Evolutionary conservation across 2,888 invertebrate genomes (phyloP).

Genomic region (Hololepta plana): DNA sequence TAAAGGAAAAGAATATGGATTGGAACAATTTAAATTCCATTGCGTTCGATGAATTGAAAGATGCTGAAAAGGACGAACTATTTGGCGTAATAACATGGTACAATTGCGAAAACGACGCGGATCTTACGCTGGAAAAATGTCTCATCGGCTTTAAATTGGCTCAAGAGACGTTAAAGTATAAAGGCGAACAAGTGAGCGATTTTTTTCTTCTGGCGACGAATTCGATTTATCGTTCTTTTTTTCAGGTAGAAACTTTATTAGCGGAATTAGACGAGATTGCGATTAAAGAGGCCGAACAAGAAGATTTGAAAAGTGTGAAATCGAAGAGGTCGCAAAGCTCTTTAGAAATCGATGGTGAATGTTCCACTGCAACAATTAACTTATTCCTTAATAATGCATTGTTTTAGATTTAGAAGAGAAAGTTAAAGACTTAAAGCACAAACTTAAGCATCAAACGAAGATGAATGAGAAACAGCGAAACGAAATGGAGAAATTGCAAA

Average conservation of each 20-base stretch:
- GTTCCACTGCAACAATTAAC: constrained; percentile 3
- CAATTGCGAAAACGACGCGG: constrained; percentile 32
- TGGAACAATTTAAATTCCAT: constrained; percentile 38
- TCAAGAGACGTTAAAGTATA: constrained; percentile 49
- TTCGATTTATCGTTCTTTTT: constrained; percentile 4
- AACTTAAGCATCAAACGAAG: constrained; percentile 25
- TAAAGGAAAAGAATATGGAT: constrained; percentile 28
- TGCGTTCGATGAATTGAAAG: constrained; percentile 34
- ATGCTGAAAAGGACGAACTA: constrained; percentile 43
- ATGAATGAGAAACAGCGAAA: constrained; percentile 20
- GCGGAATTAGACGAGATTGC: constrained; percentile 34
- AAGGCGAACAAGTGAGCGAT: constrained; percentile 42
- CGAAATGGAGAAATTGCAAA: constrained; percentile 28
- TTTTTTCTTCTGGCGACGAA: constrained; percentile 4
- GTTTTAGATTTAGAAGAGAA: constrained; percentile 26
- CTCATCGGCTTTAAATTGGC: constrained; percentile 38
- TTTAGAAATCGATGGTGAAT: constrained; percentile 28
- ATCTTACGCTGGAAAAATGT: constrained; percentile 35
- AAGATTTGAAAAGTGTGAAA: constrained; percentile 21
- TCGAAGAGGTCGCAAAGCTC: constrained; percentile 17
- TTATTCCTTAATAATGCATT: too few relatives aligned
- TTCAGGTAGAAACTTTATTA: constrained; percentile 31
- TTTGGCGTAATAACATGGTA: constrained; percentile 42
- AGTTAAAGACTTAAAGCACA: constrained; percentile 24
- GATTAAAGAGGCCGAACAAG: constrained; percentile 27